Base-by-base conservation (phyloP, 1,140 invertebrate genomes). In the Aphaenogaster floridana region DNA sequence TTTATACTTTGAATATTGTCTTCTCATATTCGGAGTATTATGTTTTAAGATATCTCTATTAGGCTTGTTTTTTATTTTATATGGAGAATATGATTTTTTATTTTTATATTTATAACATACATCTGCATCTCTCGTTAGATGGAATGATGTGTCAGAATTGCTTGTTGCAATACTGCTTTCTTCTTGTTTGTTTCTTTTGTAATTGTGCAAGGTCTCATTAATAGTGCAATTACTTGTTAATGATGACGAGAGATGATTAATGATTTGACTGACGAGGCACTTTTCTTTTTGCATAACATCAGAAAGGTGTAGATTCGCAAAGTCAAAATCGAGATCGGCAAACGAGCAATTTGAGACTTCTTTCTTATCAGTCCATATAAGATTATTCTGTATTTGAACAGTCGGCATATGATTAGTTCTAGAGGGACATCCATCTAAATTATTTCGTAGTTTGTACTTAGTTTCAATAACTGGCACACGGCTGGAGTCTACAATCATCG, bases 211-310 rank as follows among this genome's bases (percentile, higher is more conserved):
- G 63, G 54, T 68, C 9, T 52, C 68, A 34, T 69, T 76, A 66
- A 61, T 74, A 34, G 48, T 45, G 36, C 68, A 36, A 21, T 92
- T 84, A 48, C 81, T 92, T 21, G 87, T 86, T 54, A 92, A 74
- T 8, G 92, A 89, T 28, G 69, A 89, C 0, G 93, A 93, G n/a
- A 94, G 87, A 66, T 92, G 79, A 80, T 84, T 90, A 85, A 94
- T 93, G 72, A 94, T 92, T 87, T 92, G 48, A 88, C 89, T 91
- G 13, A 94, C 72, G 21, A 94, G 68, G 76, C 72, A 61, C 39
- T 90, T 91, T 61, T 94, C 91, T 48, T 92, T 88, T 59, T 87
- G 48, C 13, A 77, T 59, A 79, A 77, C 90, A 21, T 90, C 54
- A 1, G 48, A 48, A 86, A 90, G 66, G 69, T 69, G 36, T 39